Evolutionary conservation across 2,888 invertebrate species (phyloP).

Genomic region (Pollenia angustigena): DNA sequence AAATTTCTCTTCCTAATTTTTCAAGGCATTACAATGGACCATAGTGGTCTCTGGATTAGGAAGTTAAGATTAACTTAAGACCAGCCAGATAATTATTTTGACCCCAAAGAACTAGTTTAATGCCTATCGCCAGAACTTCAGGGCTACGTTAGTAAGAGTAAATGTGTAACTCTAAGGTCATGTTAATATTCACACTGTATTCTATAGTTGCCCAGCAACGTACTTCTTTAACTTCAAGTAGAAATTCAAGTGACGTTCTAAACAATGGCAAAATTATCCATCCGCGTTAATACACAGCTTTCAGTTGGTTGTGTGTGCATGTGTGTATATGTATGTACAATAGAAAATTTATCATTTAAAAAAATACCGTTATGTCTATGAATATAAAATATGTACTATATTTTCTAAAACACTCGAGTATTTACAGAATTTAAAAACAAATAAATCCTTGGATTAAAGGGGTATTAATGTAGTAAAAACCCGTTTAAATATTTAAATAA

Average conservation of each 20-base stretch:
- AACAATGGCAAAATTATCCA: slow-evolving; percentile 16
- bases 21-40: no score
- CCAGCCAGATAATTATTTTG: no score
- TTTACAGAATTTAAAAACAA: slow-evolving; percentile 28
- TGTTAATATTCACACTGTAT: slow-evolving; percentile 14
- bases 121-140: neutral
- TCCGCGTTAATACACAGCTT: neutral
- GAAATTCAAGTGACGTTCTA: slow-evolving; percentile 20
- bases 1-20: no score
- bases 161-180: slow-evolving; percentile 10
- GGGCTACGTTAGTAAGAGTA: neutral
- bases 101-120: neutral
- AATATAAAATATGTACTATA: slow-evolving; percentile 34
- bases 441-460: slow-evolving; percentile 15
- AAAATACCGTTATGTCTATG: slow-evolving; percentile 39
- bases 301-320: neutral
- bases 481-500: slow-evolving; percentile 18
- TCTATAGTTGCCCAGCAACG: neutral
- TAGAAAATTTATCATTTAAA: slow-evolving; percentile 32
- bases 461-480: neutral
- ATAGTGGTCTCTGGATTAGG: no score
- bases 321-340: slow-evolving; percentile 5
- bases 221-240: slow-evolving; percentile 1
- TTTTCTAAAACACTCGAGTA: neutral
- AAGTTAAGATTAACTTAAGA: no score